Evolutionary conservation across 2,113 vertebrate species (phyloP).

Genomic region (Percopsis transmontana): DNA sequence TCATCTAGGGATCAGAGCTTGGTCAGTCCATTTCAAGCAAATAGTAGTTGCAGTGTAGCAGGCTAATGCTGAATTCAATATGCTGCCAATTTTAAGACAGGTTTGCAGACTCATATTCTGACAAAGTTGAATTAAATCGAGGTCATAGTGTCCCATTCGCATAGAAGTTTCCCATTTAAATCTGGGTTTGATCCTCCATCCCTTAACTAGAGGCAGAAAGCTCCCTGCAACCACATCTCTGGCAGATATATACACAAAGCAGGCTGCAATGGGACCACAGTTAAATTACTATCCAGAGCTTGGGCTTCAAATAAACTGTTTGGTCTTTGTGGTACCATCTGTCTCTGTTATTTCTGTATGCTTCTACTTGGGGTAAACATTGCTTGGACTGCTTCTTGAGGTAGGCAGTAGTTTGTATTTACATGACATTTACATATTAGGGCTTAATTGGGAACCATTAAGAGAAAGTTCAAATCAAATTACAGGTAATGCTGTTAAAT

Average conservation of each 20-base stretch:
- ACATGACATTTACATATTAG: no score
- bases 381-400: conserved; percentile 19
- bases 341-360: conserved; percentile 54
- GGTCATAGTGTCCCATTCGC: neutral
- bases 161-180: conserved; percentile 10
- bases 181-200: conserved; percentile 33
- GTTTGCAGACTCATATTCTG: no score
- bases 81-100: no score
- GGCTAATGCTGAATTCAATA: no score
- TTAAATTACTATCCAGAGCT: conserved; percentile 67
- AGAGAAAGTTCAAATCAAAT: no score
- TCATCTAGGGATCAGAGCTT: no score
- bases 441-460: no score
- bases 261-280: conserved; percentile 59
- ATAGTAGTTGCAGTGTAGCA: no score
- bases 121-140: no score
- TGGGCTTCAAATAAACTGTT: conserved; percentile 67
- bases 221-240: conserved; percentile 60
- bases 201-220: conserved; percentile 26
- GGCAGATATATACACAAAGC: conserved; percentile 62
- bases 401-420: neutral
- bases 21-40: no score
- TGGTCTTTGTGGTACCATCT: conserved; percentile 58
- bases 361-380: conserved; percentile 20
- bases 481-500: no score